Base-by-base conservation (phyloP, 2,797 vertebrate genomes). In the Peromyscus melanophrys region DNA sequence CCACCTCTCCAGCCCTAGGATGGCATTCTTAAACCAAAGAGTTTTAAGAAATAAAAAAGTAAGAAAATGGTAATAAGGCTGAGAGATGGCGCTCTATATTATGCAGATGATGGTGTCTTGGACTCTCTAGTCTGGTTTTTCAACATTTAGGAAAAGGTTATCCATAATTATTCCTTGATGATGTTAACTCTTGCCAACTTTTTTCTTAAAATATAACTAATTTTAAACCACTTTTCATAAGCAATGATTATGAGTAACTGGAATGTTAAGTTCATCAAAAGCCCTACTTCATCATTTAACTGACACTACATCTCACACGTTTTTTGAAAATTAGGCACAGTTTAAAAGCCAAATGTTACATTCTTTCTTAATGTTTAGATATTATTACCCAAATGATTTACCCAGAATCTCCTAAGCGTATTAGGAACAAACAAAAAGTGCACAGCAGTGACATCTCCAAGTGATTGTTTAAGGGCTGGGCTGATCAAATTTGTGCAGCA, bases 151-250 rank as follows among this genome's bases (percentile, higher is more conserved):
- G 43, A 57, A 40, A 96, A 37, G 11, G 3, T 92, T 69, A 4
- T 31, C 43, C 65, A 5, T 81, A 92, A 96, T 92, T 84, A 92
- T 67, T 46, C 86, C 52, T 34, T 43, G 43, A n/a, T 95, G 43
- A 95, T 84, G 3, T 63, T 65, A 95, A 76, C 23, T 29, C 93
- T 16, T 89, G 52, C 69, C 14, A 84, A 11, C 57, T 92, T 17
- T 40, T 90, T 90, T 67, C 29, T 89, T 81, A 92, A 94, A 94
- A 97, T 65, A 40, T 59, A 89, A 95, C 16, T 89, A 93, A 88
- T 67, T 94, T 95, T 87, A 92, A 87, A 49, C 40, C 11, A 77
- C 31, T 37, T 96, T 91, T 80, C 21, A 76, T 82, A 88, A 65
- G 55, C 55, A 19, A 75, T 87, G 61, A 7, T 16, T 94, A 43